These are phyloP conservation scores for Copsychus sechellarum DNA, from an alignment of 2,113 vertebrate genomes.

Conservation along the genomic window DNA sequence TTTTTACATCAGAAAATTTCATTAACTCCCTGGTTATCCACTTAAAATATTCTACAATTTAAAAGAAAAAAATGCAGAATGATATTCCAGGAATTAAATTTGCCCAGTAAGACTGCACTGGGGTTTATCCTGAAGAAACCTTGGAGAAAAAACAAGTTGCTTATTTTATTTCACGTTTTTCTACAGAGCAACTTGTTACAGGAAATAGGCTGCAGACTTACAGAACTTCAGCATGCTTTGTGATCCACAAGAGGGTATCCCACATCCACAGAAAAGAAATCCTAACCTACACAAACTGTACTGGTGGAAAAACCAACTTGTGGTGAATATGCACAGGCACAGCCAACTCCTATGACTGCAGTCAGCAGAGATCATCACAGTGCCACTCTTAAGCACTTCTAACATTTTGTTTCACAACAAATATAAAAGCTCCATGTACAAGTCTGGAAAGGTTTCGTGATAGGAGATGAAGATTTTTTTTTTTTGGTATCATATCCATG, in stretches of 20 bases:
- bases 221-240: not conserved
- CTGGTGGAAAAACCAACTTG: not conserved
- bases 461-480: not conserved
- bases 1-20: not conserved
- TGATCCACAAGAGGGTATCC: not conserved
- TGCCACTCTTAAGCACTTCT: not conserved
- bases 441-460: not conserved
- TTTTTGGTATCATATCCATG: not conserved
- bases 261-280: not conserved
- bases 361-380: not conserved
- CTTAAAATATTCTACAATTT: not conserved
- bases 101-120: not conserved
- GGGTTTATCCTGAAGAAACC: not conserved
- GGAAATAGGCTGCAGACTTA: not conserved
- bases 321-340: not conserved
- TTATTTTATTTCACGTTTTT: not conserved
- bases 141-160: not conserved
- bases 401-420: not conserved
- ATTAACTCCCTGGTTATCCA: not conserved
- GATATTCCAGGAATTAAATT: not conserved
- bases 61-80: not conserved
- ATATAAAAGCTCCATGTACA: not conserved
- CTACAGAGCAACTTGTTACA: not conserved
- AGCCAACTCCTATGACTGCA: not conserved
- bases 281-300: not conserved